Base-by-base conservation (phyloP, 2,113 vertebrate genomes). In the Phalacrocorax pelagicus region DNA sequence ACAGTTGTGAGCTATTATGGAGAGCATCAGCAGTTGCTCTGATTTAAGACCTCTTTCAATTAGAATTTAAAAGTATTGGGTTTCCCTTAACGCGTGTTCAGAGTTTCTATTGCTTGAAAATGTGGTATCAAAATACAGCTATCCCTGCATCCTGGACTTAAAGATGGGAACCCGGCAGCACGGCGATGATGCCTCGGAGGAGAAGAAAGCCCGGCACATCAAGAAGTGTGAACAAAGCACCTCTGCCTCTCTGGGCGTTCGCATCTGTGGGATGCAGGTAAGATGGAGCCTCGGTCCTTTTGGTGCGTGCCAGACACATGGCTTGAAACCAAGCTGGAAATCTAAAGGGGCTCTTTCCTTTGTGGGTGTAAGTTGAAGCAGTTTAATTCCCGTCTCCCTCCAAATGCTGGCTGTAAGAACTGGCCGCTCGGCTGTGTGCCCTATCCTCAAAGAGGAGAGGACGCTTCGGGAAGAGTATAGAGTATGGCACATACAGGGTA, bases 141-240 rank as follows among this genome's bases (percentile, higher is more conserved):
- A 94, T 0, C 98, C 98, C 86, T 98, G 98, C 63, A 95, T 98
- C 95, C 92, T 98, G 95, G 98, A 98, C 87, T 83, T 98, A 44
- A 98, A 98, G 97, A 98, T 98, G 98, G 98, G 98, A 30, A 98
- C 98, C 6, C 95, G 98, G 92, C 98, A 98, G 95, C 98, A 98
- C 0, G 98, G 98, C 0, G 98, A 98, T 0, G 98, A 98, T 0
- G 98, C 96, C 11, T 98, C 98, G 0, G 98, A 98, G 86, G 98
- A 98, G 95, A 98, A 98, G 96, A 98, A 98, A 90, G 98, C 98
- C 8, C 97, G 98, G 9, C 98, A 98, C 95, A 98, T 97, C 93
- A 94, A 90, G 72, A 98, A 98, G 81, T 98, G 98, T 1, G 97
- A 97, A 1, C 98, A 98, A 59, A 98, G 98, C 94, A 98, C 98